Evolutionary conservation across 2,797 vertebrate species (phyloP).

Genomic region (Pachyuromys duprasi): DNA sequence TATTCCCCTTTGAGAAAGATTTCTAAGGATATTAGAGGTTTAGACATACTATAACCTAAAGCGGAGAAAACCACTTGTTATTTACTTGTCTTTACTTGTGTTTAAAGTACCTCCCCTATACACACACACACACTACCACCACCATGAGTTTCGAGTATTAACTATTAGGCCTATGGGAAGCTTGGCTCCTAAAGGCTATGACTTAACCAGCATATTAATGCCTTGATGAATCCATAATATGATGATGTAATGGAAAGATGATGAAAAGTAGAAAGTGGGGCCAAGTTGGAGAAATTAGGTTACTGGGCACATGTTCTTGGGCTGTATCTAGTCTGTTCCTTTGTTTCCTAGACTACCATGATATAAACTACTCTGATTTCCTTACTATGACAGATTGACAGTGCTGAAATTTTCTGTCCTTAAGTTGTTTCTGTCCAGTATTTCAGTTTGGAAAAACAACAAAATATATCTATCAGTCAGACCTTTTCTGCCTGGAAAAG

Average conservation of each 20-base stretch:
- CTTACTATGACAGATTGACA: not conserved
- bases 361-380: not conserved
- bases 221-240: not conserved
- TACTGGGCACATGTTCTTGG: not conserved
- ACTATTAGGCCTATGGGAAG: not conserved
- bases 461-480: not conserved
- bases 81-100: not conserved
- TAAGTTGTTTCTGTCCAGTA: not conserved
- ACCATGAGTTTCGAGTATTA: not conserved
- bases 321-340: no score
- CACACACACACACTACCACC: not conserved
- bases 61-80: not conserved
- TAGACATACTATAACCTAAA: not conserved
- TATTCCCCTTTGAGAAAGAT: conserved; percentile 9
- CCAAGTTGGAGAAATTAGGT: not conserved
- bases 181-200: not conserved
- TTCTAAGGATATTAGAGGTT: not conserved
- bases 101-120: not conserved
- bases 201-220: not conserved
- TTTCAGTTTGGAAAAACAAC: not conserved
- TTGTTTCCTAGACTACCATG: not conserved
- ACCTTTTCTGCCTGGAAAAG: not conserved
- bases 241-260: not conserved
- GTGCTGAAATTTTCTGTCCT: not conserved
- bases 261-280: not conserved